Evolutionary conservation across 2,888 invertebrate species (phyloP), one percentile per base, ranked within the genome.

Genomic region (Molorchus minor): DNA sequence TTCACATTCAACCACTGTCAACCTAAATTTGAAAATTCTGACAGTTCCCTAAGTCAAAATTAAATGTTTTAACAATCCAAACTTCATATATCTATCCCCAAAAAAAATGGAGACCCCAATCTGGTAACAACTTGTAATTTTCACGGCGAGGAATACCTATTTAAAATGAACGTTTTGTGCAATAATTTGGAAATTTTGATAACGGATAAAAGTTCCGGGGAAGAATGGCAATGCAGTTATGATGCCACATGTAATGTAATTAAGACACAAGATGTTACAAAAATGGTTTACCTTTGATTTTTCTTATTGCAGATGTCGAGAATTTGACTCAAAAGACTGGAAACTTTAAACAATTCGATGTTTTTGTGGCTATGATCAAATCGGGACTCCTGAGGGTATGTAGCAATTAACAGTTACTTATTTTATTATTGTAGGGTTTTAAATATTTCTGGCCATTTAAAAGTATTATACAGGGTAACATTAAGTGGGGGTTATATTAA

Each of bases 291-390:
- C 36, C 8, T 15, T 29, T 46, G 3, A 17, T 8, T 46, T 53
- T 68, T 67, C 53, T 29, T n/a, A n/a, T 70, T 73, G 35, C 70
- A 83, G 84, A 84, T 77, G 82, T 85, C 36, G 84, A 85, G 78
- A 83, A 82, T 69, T 74, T 84, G 54, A 85, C 84, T 1, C 82
- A 82, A 20, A 83, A 83, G 73, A 84, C 84, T 3, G 85, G 85
- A 43, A 84, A 84, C 74, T 85, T 80, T 70, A 85, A 85, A 68
- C 83, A 83, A 61, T 85, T 84, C 65, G 80, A 82, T 62, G 81
- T 83, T 21, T 85, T 85, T 70, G 74, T 82, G 3, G 79, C 83
- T 3, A 85, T 85, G 85, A 72, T 85, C 21, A 84, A 82, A 72
- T 83, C 84, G 10, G 84, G 84, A 38, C 72, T 85, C 38, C 71